phyloP scores from a whole-genome alignment of 2,113 vertebrate genomes.

The Polypterus senegalus region DNA sequence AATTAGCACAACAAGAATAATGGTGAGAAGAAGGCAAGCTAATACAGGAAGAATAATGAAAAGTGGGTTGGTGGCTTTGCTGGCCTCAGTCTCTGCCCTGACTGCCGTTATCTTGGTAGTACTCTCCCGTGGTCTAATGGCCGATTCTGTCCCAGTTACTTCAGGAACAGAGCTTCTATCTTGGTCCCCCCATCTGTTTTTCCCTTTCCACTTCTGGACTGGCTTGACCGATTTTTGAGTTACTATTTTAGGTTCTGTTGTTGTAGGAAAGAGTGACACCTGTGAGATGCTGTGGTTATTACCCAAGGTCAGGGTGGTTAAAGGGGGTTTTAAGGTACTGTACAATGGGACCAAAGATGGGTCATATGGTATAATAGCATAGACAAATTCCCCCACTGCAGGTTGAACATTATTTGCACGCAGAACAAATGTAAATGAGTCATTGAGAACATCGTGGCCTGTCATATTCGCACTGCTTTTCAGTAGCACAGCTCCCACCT shows the following conservation, averaged over 20 bases:
- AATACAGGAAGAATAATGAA: conserved; percentile 54
- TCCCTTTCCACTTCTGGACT: conserved; percentile 36
- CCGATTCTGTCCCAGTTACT: conserved; percentile 34
- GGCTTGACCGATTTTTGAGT: conserved; percentile 37
- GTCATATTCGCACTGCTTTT: conserved; percentile 61
- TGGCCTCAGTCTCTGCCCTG: conserved; percentile 38
- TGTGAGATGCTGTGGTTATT: conserved; percentile 23
- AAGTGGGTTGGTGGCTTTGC: conserved; percentile 41
- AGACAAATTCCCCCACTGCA: conserved; percentile 54
- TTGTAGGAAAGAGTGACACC: conserved; percentile 15
- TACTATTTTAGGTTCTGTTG: conserved; percentile 19
- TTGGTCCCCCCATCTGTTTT: conserved; percentile 47
- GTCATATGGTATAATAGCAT: conserved; percentile 53
- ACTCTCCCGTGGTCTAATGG: conserved; percentile 25
- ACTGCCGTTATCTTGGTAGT: conserved; percentile 34
- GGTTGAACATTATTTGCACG: conserved; percentile 62
- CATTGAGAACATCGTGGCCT: conserved; percentile 47
- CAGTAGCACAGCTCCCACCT: conserved; percentile 48
- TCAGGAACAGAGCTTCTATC: conserved; percentile 27
- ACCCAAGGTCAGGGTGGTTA: conserved; percentile 22
- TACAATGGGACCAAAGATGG: conserved; percentile 27
- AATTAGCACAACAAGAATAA: conserved; percentile 41
- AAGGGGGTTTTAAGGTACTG: conserved; percentile 30
- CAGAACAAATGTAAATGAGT: conserved; percentile 68
- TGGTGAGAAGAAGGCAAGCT: conserved; percentile 50